Evolutionary conservation across 2,888 invertebrate species (phyloP).

Genomic region (Aromia moschata): DNA sequence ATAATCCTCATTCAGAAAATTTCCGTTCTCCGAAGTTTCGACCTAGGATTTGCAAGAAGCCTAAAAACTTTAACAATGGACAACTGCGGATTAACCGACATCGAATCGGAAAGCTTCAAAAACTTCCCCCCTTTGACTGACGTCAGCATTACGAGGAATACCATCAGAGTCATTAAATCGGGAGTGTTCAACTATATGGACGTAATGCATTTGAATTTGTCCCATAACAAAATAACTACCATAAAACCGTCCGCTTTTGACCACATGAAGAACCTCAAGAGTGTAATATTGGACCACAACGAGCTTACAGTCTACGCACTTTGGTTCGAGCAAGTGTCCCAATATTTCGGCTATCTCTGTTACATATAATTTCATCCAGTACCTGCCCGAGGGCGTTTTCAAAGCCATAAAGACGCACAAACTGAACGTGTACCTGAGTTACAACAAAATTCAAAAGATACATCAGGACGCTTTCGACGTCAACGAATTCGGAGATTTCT

Average conservation of each 20-base stretch:
- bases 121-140: slow-evolving; percentile 42
- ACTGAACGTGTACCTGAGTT: slow-evolving; percentile 48
- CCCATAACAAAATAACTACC: slow-evolving; percentile 47
- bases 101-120: slow-evolving; percentile 46
- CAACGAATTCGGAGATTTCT: slow-evolving; percentile 45
- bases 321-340: slow-evolving; percentile 48
- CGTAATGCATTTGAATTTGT: slow-evolving; percentile 48
- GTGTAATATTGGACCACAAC: slow-evolving; percentile 49
- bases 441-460: slow-evolving; percentile 50
- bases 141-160: slow-evolving; percentile 48
- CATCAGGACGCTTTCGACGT: slow-evolving; percentile 47
- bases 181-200: slow-evolving; percentile 47
- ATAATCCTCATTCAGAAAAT: slow-evolving; percentile 49
- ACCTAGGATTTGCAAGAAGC: slow-evolving; percentile 46
- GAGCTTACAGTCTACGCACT: slow-evolving; percentile 46
- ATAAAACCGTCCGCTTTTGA: slow-evolving; percentile 50
- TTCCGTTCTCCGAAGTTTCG: slow-evolving; percentile 44
- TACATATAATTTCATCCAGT: slow-evolving; percentile 50
- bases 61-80: slow-evolving; percentile 45
- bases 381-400: slow-evolving; percentile 46
- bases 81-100: slow-evolving; percentile 47
- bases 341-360: slow-evolving; percentile 45
- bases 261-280: slow-evolving; percentile 46
- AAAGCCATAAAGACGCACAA: slow-evolving; percentile 40
- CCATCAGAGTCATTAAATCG: slow-evolving; percentile 45